Evolutionary conservation across 2,888 invertebrate species (phyloP), one percentile per base, ranked within the genome.

Genomic region (Nineta flava): DNA sequence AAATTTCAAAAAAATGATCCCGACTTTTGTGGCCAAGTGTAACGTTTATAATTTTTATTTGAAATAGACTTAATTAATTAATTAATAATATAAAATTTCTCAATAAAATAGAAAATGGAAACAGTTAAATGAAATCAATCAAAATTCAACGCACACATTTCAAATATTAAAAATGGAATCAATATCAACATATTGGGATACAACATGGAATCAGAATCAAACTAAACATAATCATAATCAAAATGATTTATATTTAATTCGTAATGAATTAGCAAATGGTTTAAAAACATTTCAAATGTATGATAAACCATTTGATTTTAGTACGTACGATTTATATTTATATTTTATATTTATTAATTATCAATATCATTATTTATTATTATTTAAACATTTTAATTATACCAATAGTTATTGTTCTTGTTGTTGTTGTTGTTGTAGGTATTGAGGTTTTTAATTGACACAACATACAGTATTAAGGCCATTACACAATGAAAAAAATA

Each of bases 111-210:
- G 77, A 64, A 85, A 85, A 72, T 87, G 87, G 87, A 86, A 63
- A 81, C 64, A 81, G 77, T 6, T 74, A 73, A 17, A 75, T 78
- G 49, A 75, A 77, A 59, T 59, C 51, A 56, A 55, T 19, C 34
- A 15, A 34, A 34, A 75, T 53, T 74, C 77, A 3, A 68, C 68
- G 19, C 59, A 79, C 9, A 67, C 81, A 12, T 84, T 84, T 63
- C 87, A 88, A 67, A 70, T 87, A 61, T 72, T 87, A 61, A 78
- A 83, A 56, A 69, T 87, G 41, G 83, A 86, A 58, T 83, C 85
- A 0, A 68, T 87, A 13, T 85, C 85, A 0, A 62, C 80, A 1
- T 88, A 88, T 64, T 82, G 86, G 79, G 87, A 87, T 65, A 76
- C 80, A 1, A 69, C 59, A n/a, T 57, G 57, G 13, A 71, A 32